Conservation (phyloP, 1,140 invertebrate genomes). For the Pseudomyrmex flavicornis region DNA sequence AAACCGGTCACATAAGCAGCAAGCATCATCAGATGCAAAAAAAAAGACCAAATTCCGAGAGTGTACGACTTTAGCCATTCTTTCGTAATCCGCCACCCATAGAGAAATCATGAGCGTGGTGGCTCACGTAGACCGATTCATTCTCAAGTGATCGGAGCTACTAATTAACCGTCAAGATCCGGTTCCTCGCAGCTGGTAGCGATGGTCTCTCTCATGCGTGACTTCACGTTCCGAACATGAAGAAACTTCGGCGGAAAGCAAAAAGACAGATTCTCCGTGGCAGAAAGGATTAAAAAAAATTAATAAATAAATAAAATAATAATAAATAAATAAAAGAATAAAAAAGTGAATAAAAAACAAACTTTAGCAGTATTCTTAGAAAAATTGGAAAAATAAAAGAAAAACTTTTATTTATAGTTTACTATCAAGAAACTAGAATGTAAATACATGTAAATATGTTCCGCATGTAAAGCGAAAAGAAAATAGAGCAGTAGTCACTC, state of each 20-base stretch:
- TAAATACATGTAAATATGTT: neutral
- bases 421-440: constrained; percentile 43
- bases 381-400: constrained; percentile 42
- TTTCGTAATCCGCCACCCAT: constrained; percentile 61
- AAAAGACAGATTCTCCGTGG: constrained; percentile 24
- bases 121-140: constrained; percentile 64
- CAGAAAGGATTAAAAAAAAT: neutral
- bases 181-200: constrained; percentile 69
- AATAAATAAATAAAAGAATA: neutral
- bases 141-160: constrained; percentile 64
- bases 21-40: neutral
- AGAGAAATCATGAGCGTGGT: constrained; percentile 28
- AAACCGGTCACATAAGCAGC: neutral
- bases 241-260: constrained; percentile 62
- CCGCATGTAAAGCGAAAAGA: too few species aligned
- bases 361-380: constrained; percentile 4
- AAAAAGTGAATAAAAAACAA: constrained; percentile 4
- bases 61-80: constrained; percentile 4
- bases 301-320: neutral
- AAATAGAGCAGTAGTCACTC: constrained; percentile 32
- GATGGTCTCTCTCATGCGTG: constrained; percentile 40
- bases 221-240: constrained; percentile 60
- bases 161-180: constrained; percentile 69
- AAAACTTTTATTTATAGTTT: neutral
- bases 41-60: neutral